Conservation (phyloP, 2,113 vertebrate species). For the Daphoenositta chrysoptera region DNA sequence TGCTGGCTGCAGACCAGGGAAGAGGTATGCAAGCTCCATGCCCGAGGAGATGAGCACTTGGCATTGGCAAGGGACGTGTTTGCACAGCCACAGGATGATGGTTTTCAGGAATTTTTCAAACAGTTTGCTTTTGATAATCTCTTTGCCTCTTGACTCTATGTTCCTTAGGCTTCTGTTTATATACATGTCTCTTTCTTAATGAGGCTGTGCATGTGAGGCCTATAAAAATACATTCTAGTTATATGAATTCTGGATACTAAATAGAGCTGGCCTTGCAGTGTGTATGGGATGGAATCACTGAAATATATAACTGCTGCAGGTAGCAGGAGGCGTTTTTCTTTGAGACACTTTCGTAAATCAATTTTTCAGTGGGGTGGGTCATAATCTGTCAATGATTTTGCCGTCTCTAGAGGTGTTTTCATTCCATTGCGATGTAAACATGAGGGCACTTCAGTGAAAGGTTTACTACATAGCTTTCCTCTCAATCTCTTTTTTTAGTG, state of each 20-base stretch:
- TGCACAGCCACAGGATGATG: neutral
- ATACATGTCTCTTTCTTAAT: neutral
- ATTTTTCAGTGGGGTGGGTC: neutral
- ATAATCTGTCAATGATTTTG: neutral
- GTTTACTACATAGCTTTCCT: neutral
- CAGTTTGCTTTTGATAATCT: neutral
- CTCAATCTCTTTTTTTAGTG: neutral
- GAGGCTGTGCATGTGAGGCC: neutral
- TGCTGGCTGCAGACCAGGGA: neutral
- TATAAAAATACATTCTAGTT: neutral
- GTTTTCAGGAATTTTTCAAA: neutral
- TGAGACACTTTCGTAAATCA: neutral
- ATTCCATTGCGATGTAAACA: neutral
- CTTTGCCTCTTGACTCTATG: neutral
- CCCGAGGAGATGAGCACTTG: neutral
- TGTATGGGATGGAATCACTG: neutral
- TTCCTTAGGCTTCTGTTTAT: neutral
- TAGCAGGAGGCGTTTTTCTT: neutral
- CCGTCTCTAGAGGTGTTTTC: neutral
- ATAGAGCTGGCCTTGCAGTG: neutral
- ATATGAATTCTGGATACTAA: neutral
- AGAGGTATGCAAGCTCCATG: neutral
- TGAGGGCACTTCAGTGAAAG: neutral
- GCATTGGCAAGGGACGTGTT: neutral
- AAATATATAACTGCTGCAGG: neutral